Evolutionary conservation across 2,797 vertebrate species (phyloP), one percentile per base, ranked within the genome.

Genomic region (Gymnodraco acuticeps): DNA sequence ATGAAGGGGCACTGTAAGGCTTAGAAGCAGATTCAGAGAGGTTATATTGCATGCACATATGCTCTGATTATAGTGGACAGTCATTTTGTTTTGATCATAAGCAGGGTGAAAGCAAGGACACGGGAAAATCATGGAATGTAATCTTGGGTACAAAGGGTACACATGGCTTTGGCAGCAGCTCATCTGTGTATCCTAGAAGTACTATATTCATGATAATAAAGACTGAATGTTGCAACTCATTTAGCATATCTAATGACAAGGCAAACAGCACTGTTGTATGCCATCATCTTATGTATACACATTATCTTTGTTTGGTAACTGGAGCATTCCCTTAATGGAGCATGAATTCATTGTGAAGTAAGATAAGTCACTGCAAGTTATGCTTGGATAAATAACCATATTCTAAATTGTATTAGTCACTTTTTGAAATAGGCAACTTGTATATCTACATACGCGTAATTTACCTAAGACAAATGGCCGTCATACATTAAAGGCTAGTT

Each of bases 91-190:
- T 17, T 65, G 19, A 83, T 64, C 72, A 45, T 46, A 14, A 61
- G 52, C 45, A 46, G 71, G 86, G 78, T 85, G 78, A 87, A 61
- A 10, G 65, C 70, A 58, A 84, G 77, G 79, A 43, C 76, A 65
- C 50, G 42, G 65, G 43, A 17, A 45, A 71, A 68, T 77, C 74
- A 33, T 52, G 52, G 58, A 58, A 66, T 52, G 74, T 55, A 78
- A 64, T 77, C 77, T 58, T 51, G 66, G 12, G 4, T 31, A 42
- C 33, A 19, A 73, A 72, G 54, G 48, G 12, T 53, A 48, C 56
- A 15, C 56, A 15, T 33, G 51, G 5, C 47, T 60, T 33, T n/a
- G 11, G 60, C 64, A 43, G 52, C 48, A 15, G 70, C 62, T 74
- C 66, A 78, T 70, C 20, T 45, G 45, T n/a, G 59, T 14, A 68